Conservation (phyloP, 2,888 invertebrate genomes). For the Drosophila emarginata region DNA sequence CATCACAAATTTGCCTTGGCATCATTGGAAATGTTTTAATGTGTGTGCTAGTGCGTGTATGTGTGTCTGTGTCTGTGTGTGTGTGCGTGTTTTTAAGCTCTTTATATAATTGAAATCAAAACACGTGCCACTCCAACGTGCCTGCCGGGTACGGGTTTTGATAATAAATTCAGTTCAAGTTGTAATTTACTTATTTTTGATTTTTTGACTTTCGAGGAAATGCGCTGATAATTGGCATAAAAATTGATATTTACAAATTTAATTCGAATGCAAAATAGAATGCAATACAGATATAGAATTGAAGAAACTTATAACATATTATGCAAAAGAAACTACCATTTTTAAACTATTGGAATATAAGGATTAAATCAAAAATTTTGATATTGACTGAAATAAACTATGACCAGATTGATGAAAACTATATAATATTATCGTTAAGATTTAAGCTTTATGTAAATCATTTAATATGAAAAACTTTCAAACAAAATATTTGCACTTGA, state of each 20-base stretch:
- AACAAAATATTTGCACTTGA: no score
- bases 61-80: constrained; percentile 14
- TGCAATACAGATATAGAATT: no score
- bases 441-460: no score
- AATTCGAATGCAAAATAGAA: background rate
- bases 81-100: constrained; percentile 43
- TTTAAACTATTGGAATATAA: no score
- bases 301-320: no score
- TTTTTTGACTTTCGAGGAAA: background rate
- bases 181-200: constrained; percentile 32
- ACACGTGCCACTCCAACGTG: constrained; percentile 51
- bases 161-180: constrained; percentile 42
- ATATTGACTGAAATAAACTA: no score
- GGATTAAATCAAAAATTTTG: no score
- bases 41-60: constrained; percentile 11
- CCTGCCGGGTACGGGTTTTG: constrained; percentile 14
- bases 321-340: no score
- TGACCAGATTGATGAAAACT: no score
- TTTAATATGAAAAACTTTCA: no score
- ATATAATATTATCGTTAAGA: no score
- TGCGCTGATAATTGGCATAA: background rate
- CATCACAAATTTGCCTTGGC: constrained; percentile 9
- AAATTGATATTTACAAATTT: background rate
- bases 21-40: constrained; percentile 20
- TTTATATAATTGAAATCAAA: constrained; percentile 61